A percentile compares a stretch with the other conserved stretches of the same genome.
phyloP scores from a whole-genome alignment of 2,113 vertebrate species.

The Corythornis madagascariensis region DNA sequence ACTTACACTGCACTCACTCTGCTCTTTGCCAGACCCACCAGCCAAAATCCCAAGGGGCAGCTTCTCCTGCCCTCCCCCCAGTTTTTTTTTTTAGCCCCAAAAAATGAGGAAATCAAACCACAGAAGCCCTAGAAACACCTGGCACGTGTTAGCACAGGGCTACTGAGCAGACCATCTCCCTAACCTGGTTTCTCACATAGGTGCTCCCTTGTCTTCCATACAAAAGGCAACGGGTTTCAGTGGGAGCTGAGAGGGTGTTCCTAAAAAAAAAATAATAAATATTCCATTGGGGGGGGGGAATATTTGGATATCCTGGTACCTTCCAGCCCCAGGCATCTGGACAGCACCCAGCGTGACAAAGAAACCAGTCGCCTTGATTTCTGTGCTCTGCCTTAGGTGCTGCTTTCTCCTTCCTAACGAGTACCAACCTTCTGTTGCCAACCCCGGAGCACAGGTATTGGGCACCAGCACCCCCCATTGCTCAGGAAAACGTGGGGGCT shows the following conservation, averaged over 20 bases:
- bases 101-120: neutral
- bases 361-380: neutral
- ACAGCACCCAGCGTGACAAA: neutral
- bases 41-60: constrained; percentile 40
- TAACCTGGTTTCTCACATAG: neutral
- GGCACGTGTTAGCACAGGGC: neutral
- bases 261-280: neutral
- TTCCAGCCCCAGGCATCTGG: neutral
- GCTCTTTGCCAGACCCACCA: constrained; percentile 58
- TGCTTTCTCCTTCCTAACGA: neutral
- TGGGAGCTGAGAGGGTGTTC: neutral
- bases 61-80: neutral
- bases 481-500: rapidly evolving
- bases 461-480: neutral
- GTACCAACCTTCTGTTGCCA: neutral
- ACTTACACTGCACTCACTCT: constrained; percentile 52
- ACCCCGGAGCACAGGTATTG: neutral
- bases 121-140: neutral
- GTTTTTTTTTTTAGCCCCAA: neutral
- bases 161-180: rapidly evolving
- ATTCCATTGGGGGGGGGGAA: neutral
- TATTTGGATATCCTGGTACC: neutral
- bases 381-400: neutral
- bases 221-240: neutral
- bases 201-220: neutral